Evolutionary conservation across 2,888 invertebrate genomes (phyloP), one percentile per base, ranked within the genome.

Genomic region (Drosophila nr. perissopoda): DNA sequence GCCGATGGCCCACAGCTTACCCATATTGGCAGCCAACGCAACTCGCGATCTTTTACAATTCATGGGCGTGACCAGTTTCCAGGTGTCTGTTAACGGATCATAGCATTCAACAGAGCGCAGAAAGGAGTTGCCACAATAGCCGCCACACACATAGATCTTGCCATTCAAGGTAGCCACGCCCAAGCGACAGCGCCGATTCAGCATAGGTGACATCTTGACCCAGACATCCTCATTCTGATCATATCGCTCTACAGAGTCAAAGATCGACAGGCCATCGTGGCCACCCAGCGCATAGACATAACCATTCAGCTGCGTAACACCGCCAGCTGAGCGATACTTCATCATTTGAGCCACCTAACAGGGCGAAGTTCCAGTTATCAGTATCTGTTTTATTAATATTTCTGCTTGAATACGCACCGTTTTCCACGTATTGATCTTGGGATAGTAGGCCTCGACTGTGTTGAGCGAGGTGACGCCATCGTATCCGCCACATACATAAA

Each of bases 191-290:
- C 97, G 94, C 89, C 96, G 95, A 11, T 96, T 96, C 48, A 96
- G 93, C 97, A 98, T 98, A 0, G 97, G 95, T 33, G 96, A 95
- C 53, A 97, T 96, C 81, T 95, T 94, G 0, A 94, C 94, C 97
- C 97, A 98, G 25, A 94, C 93, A 81, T 96, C 95, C 27, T 95
- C 95, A 54, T 95, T 94, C 0, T 96, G 96, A 93, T 97, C 96
- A 91, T 96, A 97, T 60, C 96, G 94, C 93, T 98, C 97, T 2
- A 97, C 97, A 2, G 97, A 97, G 93, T 97, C 97, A 92, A 97
- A 97, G 83, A 97, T 98, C 8, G 97, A 96, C 21, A 97, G 93
- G 0, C 98, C 97, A 93, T 98, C 97, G 91, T 98, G 98, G 0
- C 98, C 98, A 21, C 98, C 98, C 49, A 97, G 94, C 0, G 96